phyloP scores from a whole-genome alignment of 2,113 vertebrate species.

The Nesoenas mayeri region DNA sequence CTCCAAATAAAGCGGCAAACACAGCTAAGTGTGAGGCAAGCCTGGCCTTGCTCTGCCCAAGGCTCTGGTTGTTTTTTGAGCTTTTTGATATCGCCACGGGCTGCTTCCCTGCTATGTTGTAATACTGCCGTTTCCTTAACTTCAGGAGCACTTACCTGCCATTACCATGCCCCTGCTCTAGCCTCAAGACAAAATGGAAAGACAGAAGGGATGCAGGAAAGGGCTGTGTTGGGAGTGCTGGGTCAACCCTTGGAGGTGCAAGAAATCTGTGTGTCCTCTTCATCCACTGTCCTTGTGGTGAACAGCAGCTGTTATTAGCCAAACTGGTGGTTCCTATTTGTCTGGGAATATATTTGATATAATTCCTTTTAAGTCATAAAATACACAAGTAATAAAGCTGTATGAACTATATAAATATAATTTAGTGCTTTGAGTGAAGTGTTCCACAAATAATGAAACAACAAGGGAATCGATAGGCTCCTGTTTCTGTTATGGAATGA shows the following conservation, averaged over 20 bases:
- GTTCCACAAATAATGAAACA: neutral
- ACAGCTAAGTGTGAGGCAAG: neutral
- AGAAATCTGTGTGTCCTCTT: neutral
- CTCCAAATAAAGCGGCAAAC: neutral
- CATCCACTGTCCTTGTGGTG: neutral
- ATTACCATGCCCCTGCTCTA: rapidly evolving
- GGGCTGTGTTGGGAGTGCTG: neutral
- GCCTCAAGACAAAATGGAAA: neutral
- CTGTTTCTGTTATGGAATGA: neutral
- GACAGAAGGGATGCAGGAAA: neutral
- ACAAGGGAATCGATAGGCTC: neutral
- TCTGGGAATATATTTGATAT: neutral
- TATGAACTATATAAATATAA: neutral
- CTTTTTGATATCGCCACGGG: neutral
- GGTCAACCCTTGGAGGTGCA: neutral
- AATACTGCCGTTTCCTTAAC: neutral
- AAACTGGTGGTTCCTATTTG: neutral
- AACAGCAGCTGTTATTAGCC: rapidly evolving
- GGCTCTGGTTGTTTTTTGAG: neutral
- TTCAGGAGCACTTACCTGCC: neutral
- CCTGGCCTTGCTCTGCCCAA: neutral
- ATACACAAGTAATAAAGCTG: neutral
- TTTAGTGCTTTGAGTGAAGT: neutral
- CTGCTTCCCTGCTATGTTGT: neutral
- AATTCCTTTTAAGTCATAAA: neutral